Evolutionary conservation across 2,113 vertebrate genomes (phyloP), one percentile per base, ranked within the genome.

Genomic region (Sebastes schlegelii): DNA sequence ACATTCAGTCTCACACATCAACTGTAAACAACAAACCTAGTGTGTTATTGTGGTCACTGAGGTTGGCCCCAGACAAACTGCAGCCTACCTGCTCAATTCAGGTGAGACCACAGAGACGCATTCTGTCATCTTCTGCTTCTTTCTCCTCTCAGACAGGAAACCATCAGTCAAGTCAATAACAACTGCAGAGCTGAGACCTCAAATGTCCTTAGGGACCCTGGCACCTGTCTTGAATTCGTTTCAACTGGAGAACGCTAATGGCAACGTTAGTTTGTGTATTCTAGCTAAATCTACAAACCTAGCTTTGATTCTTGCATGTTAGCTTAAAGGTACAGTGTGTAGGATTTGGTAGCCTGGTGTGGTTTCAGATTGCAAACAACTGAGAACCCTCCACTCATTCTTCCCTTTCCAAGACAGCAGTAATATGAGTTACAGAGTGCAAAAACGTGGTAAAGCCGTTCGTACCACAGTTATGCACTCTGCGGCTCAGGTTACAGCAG

Each of bases 11-110:
- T 78, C 0, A 0, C 58, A 77, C 57, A 21, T 34, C 0, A 2
- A 65, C n/a, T 42, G 58, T 45, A 6, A 62, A 52, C 60, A 86
- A 80, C 79, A 91, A 81, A 83, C 26, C 8, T 3, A 66, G 51
- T 54, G 63, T 95, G 91, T 91, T 92, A 19, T 92, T 94, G 93
- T 92, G 94, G 93, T 84, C 80, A 64, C 46, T 91, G 86, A 88
- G 90, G 91, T 94, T 48, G 66, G 63, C 46, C 12, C 60, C 57
- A 82, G 62, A 79, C 71, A 43, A 43, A 54, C 52, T 69, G 72
- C 80, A 79, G 67, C 66, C 26, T 89, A 93, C 89, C 91, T 94
- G 85, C 66, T 74, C 11, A 54, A 68, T 73, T 80, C 89, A 93
- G 92, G 90, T 94, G 86, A 94, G 91, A 94, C 93, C 93, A 90